Evolutionary conservation across 1,140 invertebrate genomes (phyloP).

Genomic region (Drosophila subpulchrella): DNA sequence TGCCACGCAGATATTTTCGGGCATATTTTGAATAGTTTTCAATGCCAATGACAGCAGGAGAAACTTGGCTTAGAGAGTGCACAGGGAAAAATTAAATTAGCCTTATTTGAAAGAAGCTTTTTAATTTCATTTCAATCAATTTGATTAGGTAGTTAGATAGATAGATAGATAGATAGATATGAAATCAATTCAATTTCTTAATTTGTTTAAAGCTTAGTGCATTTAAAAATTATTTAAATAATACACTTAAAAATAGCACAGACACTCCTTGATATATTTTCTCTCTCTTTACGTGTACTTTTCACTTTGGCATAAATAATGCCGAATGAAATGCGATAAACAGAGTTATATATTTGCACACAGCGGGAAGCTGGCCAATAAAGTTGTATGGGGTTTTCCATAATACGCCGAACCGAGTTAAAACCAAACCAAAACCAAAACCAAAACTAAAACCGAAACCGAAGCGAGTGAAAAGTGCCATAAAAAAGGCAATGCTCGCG

Average conservation of each 20-base stretch:
- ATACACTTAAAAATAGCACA: background rate
- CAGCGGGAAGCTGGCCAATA: slow-evolving; percentile 74
- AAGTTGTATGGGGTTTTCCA: slow-evolving; percentile 64
- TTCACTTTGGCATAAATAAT: slow-evolving; percentile 76
- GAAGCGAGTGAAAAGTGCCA: slow-evolving; percentile 73
- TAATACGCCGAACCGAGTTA: slow-evolving; percentile 23
- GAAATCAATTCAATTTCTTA: too few relatives aligned
- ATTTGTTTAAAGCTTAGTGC: too few relatives aligned
- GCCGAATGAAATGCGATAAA: slow-evolving; percentile 72
- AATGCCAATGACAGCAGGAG: slow-evolving; percentile 59
- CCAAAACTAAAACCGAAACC: slow-evolving; percentile 19
- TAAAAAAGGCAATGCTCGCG: slow-evolving; percentile 70
- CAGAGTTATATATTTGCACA: slow-evolving; percentile 72
- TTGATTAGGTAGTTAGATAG: too few relatives aligned
- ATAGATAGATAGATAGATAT: too few relatives aligned
- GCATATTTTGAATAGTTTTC: slow-evolving; percentile 77
- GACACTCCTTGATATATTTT: slow-evolving; percentile 8
- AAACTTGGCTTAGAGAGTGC: slow-evolving; percentile 22
- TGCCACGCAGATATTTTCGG: slow-evolving; percentile 64
- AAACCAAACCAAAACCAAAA: slow-evolving; percentile 21
- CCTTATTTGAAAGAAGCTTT: background rate
- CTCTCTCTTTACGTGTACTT: slow-evolving; percentile 19
- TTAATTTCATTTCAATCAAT: too few relatives aligned
- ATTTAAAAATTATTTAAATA: background rate
- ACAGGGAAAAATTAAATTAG: slow-evolving; percentile 3